Percentiles rank a stretch among this genome's conserved stretches.
phyloP scores from a whole-genome alignment of 1,140 invertebrate genomes.

The Brachionus angularis region DNA sequence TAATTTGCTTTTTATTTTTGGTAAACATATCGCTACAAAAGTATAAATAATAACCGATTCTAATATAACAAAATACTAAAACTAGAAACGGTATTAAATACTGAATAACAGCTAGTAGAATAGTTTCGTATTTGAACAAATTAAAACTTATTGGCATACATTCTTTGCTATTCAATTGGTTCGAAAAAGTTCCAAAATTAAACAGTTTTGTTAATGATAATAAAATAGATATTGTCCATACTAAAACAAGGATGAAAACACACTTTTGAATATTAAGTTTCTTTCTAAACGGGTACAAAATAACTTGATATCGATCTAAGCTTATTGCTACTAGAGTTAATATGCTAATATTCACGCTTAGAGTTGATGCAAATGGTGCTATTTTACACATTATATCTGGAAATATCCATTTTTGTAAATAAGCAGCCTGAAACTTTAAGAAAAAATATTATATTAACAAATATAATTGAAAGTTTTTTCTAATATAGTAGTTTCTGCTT shows the following conservation, averaged over 20 bases:
- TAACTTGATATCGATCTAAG: slow-evolving; percentile 70
- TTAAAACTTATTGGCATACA: neutral
- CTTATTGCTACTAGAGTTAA: slow-evolving; percentile 76
- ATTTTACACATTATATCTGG: slow-evolving; percentile 76
- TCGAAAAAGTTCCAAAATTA: neutral
- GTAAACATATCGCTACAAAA: slow-evolving; percentile 17
- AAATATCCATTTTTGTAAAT: slow-evolving; percentile 74
- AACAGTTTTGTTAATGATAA: slow-evolving; percentile 63
- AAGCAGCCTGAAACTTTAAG: slow-evolving; percentile 78
- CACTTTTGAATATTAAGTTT: slow-evolving; percentile 67
- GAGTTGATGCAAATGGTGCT: slow-evolving; percentile 71
- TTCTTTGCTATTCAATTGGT: neutral
- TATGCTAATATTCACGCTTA: slow-evolving; percentile 74
- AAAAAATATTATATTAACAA: slow-evolving; percentile 63
- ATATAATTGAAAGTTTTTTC: neutral
- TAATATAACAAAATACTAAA: slow-evolving; percentile 4
- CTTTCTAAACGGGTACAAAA: slow-evolving; percentile 70
- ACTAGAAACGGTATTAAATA: slow-evolving; percentile 37
- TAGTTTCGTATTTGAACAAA: slow-evolving; percentile 18
- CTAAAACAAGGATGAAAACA: slow-evolving; percentile 66
- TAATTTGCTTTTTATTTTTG: neutral
- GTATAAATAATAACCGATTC: slow-evolving; percentile 25
- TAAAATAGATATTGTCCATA: slow-evolving; percentile 65
- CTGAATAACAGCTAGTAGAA: neutral
- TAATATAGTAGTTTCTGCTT: too few species aligned